These are phyloP conservation scores for Manis pentadactyla DNA, from an alignment of 2,797 vertebrate genomes.

Conservation along the genomic window DNA sequence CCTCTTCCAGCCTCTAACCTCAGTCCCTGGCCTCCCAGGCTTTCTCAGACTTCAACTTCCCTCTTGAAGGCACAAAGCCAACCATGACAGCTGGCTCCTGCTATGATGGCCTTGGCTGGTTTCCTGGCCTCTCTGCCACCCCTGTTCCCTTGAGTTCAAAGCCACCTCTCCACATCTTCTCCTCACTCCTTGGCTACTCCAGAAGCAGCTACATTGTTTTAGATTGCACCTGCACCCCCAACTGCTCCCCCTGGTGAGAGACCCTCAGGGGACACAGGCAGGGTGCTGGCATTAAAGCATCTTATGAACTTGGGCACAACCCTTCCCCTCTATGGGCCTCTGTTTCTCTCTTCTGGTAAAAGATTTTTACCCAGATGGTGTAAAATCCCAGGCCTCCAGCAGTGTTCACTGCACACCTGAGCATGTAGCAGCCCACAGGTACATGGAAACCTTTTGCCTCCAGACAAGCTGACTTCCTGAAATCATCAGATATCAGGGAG, in stretches of 20 bases:
- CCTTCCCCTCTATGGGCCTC: neutral
- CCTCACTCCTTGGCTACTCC: neutral
- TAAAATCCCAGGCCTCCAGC: neutral
- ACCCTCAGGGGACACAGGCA: neutral
- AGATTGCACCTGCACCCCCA: too few relatives aligned
- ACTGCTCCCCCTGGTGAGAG: neutral
- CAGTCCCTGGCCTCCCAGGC: neutral
- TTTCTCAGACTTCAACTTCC: neutral
- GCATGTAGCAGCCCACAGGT: too few relatives aligned
- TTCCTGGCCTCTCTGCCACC: neutral
- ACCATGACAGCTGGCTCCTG: accelerated
- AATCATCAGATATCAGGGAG: neutral
- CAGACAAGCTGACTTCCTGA: neutral
- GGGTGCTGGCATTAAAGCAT: neutral
- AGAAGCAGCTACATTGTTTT: neutral
- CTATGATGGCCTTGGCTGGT: accelerated
- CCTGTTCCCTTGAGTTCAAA: neutral
- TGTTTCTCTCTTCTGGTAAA: neutral
- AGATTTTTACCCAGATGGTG: neutral
- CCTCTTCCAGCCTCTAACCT: neutral
- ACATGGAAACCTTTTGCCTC: neutral
- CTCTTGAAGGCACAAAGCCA: too few relatives aligned
- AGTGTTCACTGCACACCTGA: neutral
- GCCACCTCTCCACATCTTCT: neutral
- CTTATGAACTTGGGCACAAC: neutral